Evolutionary conservation across 2,113 vertebrate species (phyloP), one percentile per base, ranked within the genome.

Genomic region (Cinclus cinclus): DNA sequence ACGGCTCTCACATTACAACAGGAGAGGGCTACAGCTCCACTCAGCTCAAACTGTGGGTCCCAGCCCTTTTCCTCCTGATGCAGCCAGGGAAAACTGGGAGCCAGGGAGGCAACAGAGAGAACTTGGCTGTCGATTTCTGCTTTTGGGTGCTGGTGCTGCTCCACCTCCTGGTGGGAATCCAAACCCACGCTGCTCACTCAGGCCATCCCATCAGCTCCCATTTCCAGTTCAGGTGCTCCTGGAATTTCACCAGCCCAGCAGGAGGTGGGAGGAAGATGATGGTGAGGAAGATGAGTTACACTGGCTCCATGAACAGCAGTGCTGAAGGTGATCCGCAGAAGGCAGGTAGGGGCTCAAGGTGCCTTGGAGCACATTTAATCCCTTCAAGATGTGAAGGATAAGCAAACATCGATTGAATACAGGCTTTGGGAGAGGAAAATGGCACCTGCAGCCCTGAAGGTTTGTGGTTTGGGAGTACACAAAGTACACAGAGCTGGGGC

Each of bases 1-100:
- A 37, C 14, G 49, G 39, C 1, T n/a, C 30, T n/a, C 16, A 33
- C 2, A 35, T 25, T 19, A 42, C 0, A 0, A 9, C 0, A 1
- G 6, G 11, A 70, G 27, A 44, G 4, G 13, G 35, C 19, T 31
- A 30, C 53, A 60, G 19, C 7, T 69, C 28, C 2, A 0, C 23
- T 64, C 73, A 74, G 13, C 37, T 70, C 56, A 22, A 13, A 13
- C 2, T 33, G 8, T 4, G 19, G 2, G 4, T 49, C 20, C 39
- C 25, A 73, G 19, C 10, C 20, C 4, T 4, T 25, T 13, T 81
- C 59, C 28, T 74, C 5, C 7, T 21, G 20, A 10, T 11, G 30
- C 30, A 79, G 35, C 1, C 14, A 46, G 16, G n/a, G 31, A 79
- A 64, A 82, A 10, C 14, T 62, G 50, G 16, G 47, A 64, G 15